Evolutionary conservation across 2,797 vertebrate genomes (phyloP).

Genomic region (Pelodytes ibericus): DNA sequence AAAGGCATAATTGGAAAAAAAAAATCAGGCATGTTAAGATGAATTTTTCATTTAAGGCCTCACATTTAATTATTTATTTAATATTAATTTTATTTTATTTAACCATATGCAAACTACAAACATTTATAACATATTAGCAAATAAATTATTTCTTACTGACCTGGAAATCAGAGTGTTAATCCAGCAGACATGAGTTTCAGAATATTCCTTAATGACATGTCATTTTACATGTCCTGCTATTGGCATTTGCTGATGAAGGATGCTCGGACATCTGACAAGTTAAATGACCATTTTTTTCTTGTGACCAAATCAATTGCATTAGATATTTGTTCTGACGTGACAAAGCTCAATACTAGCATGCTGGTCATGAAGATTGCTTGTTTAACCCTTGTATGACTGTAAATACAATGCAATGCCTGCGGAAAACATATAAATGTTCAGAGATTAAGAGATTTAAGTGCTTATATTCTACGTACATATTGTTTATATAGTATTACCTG

Average conservation of each 20-base stretch:
- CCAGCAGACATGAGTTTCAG: background rate
- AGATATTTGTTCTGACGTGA: background rate
- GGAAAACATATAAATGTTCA: too few species aligned
- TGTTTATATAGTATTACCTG: background rate
- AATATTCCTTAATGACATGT: background rate
- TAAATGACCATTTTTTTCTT: constrained; percentile 11
- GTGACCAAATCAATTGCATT: constrained; percentile 13
- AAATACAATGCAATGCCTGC: too few species aligned
- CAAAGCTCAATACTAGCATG: background rate
- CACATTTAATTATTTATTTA: too few species aligned
- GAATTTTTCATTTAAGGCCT: too few species aligned
- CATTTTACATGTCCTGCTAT: background rate
- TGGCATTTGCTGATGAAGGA: background rate
- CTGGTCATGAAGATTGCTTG: background rate
- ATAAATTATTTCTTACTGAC: too few species aligned
- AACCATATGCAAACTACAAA: too few species aligned
- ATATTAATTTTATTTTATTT: too few species aligned
- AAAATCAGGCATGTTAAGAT: too few species aligned
- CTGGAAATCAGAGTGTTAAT: background rate
- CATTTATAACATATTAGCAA: too few species aligned
- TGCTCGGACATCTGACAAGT: background rate
- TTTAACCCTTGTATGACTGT: too few species aligned
- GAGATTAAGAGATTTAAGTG: background rate
- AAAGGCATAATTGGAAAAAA: too few species aligned
- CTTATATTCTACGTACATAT: background rate